phyloP scores from a whole-genome alignment of 2,888 invertebrate genomes.

The Bombyx huttoni region DNA sequence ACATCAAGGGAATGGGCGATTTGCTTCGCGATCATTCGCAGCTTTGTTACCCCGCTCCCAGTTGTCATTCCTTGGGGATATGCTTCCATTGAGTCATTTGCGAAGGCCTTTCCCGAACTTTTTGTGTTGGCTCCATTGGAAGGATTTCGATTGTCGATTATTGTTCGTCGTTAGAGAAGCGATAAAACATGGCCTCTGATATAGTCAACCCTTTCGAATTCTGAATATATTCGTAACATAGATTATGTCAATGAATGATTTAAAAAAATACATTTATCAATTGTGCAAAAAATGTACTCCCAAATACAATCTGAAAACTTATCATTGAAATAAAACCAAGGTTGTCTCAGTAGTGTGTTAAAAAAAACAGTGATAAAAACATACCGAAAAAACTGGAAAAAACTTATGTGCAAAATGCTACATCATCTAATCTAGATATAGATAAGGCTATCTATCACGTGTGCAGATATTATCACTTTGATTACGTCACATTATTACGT shows the following conservation, averaged over 20 bases:
- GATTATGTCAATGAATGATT: no score
- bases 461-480: background rate
- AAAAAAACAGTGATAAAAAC: background rate
- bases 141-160: background rate
- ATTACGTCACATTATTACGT: background rate
- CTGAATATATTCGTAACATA: no score
- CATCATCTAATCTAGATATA: background rate
- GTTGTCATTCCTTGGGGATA: conserved; percentile 12
- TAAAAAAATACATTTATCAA: no score
- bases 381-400: background rate
- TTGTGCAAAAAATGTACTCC: no score
- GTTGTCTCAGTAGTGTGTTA: background rate
- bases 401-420: background rate
- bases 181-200: background rate
- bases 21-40: conserved; percentile 48
- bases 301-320: background rate
- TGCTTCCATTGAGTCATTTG: conserved; percentile 15
- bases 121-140: background rate
- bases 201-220: background rate
- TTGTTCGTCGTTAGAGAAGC: background rate
- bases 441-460: background rate
- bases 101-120: background rate
- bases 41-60: conserved; percentile 11
- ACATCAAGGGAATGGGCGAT: conserved; percentile 51
- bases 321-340: background rate